Evolutionary conservation across 64 coral and sea anemone genomes (phyloP).

Genomic region (Montipora capricornis): DNA sequence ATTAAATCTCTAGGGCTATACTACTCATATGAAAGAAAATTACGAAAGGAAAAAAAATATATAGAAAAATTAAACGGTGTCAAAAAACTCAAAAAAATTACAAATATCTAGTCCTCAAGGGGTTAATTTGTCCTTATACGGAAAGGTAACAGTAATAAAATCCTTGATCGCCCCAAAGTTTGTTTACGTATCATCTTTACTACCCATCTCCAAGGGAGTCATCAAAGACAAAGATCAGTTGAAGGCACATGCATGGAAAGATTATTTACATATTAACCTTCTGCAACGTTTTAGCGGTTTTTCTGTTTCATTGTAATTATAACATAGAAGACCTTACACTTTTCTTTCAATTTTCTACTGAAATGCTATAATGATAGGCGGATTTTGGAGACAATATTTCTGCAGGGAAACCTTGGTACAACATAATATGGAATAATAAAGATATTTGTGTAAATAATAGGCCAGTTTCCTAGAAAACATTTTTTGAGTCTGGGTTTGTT

Average conservation of each 20-base stretch:
- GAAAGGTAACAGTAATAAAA: slow-evolving; percentile 20
- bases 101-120: slow-evolving; percentile 4
- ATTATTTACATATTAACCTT: not conserved
- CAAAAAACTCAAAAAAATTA: not conserved
- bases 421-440: not conserved
- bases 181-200: not conserved
- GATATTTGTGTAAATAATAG: not conserved
- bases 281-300: not conserved
- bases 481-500: not conserved
- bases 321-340: not conserved
- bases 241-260: not conserved
- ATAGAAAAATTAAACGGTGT: not conserved
- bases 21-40: not conserved
- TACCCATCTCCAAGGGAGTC: not conserved
- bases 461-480: not conserved
- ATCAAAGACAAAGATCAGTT: not conserved
- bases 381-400: not conserved
- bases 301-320: not conserved
- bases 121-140: slow-evolving; percentile 2
- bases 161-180: not conserved
- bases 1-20: not conserved
- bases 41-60: too few species aligned
- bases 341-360: not conserved
- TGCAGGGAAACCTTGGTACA: not conserved
- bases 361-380: not conserved